A percentile compares a stretch with the other conserved stretches of the same genome.
Evolutionary conservation across 2,888 invertebrate genomes (phyloP).

Genomic region (Melanophora roralis): DNA sequence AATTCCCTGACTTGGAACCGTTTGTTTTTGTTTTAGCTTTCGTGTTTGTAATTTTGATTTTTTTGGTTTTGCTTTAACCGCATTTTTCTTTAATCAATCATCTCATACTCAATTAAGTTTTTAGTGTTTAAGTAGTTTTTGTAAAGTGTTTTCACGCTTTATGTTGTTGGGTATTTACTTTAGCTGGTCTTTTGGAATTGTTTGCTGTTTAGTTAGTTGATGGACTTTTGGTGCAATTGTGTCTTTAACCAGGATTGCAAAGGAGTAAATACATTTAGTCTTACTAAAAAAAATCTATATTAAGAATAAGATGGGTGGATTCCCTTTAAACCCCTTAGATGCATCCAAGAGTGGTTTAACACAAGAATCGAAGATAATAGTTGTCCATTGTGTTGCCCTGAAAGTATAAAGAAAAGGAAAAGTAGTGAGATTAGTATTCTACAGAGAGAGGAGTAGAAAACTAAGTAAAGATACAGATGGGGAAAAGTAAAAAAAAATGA

Average conservation of each 20-base stretch:
- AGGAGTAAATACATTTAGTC: not conserved
- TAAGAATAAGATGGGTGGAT: no score
- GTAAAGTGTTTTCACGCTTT: constrained; percentile 57
- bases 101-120: constrained; percentile 55
- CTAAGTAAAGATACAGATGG: no score
- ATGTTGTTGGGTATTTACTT: constrained; percentile 39
- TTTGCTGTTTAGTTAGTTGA: not conserved
- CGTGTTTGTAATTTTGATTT: not conserved
- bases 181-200: not conserved
- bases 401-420: no score
- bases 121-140: constrained; percentile 41
- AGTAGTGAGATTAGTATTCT: no score
- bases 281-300: no score
- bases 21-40: not conserved
- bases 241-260: constrained; percentile 9
- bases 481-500: no score
- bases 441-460: no score
- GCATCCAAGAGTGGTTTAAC: no score
- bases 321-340: no score
- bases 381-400: no score
- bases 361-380: no score
- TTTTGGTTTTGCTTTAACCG: constrained; percentile 17
- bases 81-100: constrained; percentile 60
- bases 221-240: constrained; percentile 22
- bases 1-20: not conserved